Percentiles rank a stretch among this genome's conserved stretches.
Conservation (phyloP, 2,113 vertebrate genomes). For the Orcinus orca region DNA sequence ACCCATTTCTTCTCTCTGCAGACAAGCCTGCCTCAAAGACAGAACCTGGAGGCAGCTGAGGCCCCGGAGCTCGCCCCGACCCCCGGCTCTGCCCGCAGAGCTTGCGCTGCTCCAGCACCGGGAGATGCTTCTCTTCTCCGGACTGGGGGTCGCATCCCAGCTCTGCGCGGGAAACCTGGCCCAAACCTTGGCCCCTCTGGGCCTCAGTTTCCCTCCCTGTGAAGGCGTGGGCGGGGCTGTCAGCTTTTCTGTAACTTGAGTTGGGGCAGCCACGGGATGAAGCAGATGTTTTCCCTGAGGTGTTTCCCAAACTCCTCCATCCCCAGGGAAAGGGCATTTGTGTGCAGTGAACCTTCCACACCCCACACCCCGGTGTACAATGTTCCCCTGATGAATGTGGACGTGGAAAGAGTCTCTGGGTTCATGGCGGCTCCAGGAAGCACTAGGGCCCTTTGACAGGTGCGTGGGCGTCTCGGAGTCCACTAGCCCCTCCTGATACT, state of each 20-base stretch:
- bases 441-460: accelerated
- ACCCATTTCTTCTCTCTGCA: accelerated
- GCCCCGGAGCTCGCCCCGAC: accelerated
- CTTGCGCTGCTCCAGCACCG: accelerated
- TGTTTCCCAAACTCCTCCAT: accelerated
- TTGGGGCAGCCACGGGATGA: background rate
- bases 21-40: background rate
- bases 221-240: background rate
- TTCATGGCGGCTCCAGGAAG: background rate
- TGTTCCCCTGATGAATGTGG: accelerated
- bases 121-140: accelerated
- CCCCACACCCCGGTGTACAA: accelerated
- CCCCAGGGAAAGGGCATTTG: background rate
- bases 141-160: background rate
- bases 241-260: background rate
- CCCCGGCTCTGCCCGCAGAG: no score
- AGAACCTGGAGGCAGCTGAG: background rate
- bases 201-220: background rate
- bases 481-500: accelerated
- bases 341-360: background rate
- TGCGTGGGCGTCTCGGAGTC: background rate
- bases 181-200: accelerated
- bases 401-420: accelerated
- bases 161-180: background rate
- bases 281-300: accelerated